phyloP scores from a whole-genome alignment of 2,113 vertebrate species.

The Trogon melanurus region DNA sequence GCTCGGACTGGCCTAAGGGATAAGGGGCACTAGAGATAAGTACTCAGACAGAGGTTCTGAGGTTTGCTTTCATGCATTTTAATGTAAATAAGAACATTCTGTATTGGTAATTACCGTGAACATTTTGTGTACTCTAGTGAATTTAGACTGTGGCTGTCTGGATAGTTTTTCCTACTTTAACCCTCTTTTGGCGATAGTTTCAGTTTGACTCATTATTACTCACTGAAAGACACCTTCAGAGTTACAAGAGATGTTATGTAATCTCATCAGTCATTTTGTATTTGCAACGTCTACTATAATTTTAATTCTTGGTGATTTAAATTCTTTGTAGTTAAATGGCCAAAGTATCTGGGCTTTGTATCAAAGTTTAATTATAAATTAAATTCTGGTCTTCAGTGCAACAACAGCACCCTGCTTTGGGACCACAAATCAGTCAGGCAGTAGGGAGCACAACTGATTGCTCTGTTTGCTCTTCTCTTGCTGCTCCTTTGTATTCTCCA shows the following conservation, averaged over 20 bases:
- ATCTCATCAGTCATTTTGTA: not conserved
- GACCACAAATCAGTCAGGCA: not conserved
- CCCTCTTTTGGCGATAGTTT: not conserved
- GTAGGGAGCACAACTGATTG: not conserved
- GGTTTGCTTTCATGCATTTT: not conserved
- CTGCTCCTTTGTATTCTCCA: not conserved
- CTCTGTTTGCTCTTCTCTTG: not conserved
- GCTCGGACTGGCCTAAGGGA: not conserved
- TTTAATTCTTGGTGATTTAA: not conserved
- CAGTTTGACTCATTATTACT: not conserved
- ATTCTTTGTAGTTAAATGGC: not conserved
- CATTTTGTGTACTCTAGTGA: not conserved
- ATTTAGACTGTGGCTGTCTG: not conserved
- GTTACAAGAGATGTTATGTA: not conserved
- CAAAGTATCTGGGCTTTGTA: not conserved
- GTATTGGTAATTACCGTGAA: not conserved
- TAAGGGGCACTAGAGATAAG: not conserved
- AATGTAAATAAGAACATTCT: not conserved
- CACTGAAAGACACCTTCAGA: not conserved
- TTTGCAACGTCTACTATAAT: not conserved
- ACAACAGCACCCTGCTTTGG: not conserved
- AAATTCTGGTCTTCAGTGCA: not conserved
- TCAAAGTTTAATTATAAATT: not conserved
- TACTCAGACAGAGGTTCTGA: not conserved
- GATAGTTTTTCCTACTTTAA: not conserved